phyloP scores from a whole-genome alignment of 2,888 invertebrate genomes.

The Muscina levida region DNA sequence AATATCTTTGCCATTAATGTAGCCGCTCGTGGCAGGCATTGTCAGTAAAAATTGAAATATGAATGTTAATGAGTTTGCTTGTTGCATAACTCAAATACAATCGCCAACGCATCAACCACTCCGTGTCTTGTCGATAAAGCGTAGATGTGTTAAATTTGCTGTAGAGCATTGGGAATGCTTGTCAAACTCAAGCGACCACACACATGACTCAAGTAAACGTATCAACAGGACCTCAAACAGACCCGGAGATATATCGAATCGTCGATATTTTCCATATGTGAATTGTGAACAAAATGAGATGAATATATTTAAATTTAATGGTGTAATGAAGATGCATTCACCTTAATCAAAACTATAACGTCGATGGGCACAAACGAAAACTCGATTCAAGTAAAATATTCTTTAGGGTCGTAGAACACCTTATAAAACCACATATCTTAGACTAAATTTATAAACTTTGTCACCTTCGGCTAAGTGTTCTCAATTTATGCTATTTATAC shows the following conservation, averaged over 20 bases:
- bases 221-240: background rate
- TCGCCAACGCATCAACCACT: background rate
- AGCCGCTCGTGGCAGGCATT: background rate
- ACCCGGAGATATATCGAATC: background rate
- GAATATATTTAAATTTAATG: too few species aligned
- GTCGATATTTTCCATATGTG: constrained; percentile 24
- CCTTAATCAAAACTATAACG: too few species aligned
- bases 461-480: too few species aligned
- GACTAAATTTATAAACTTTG: too few species aligned
- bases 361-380: too few species aligned
- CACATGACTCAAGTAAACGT: background rate
- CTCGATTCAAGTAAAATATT: too few species aligned
- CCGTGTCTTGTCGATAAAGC: background rate
- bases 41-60: constrained; percentile 22
- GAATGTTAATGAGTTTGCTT: constrained; percentile 33
- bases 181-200: background rate
- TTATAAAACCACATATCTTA: too few species aligned
- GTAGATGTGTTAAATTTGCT: background rate
- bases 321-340: too few species aligned
- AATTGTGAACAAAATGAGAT: too few species aligned
- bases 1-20: background rate
- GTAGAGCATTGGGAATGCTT: background rate
- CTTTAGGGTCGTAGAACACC: too few species aligned
- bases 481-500: too few species aligned
- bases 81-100: background rate